phyloP scores from a whole-genome alignment of 2,113 vertebrate genomes.

The Phaethon lepturus region DNA sequence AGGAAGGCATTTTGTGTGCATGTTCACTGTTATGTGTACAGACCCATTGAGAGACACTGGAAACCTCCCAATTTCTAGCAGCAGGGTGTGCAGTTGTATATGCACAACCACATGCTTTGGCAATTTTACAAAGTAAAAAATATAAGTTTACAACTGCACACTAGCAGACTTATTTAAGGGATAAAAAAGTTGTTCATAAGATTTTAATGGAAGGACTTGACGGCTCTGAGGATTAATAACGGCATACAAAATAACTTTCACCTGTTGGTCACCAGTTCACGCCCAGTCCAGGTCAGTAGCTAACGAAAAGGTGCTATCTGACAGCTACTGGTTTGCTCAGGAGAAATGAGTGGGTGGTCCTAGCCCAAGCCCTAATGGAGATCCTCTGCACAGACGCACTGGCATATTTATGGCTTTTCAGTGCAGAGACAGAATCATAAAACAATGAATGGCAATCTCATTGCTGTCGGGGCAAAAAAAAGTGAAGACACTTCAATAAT shows the following conservation, averaged over 20 bases:
- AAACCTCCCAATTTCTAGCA: conserved; percentile 25
- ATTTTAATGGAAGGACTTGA: conserved; percentile 10
- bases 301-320: neutral
- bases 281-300: neutral
- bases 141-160: neutral
- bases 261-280: neutral
- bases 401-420: neutral
- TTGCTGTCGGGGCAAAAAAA: neutral
- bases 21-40: neutral
- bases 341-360: conserved; percentile 11
- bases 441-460: neutral
- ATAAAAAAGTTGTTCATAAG: conserved; percentile 2
- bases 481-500: neutral
- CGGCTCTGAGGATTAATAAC: neutral
- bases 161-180: conserved; percentile 22
- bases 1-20: neutral
- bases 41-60: conserved; percentile 23
- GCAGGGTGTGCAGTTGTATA: neutral
- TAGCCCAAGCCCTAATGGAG: neutral
- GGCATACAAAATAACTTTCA: neutral
- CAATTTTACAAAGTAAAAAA: conserved; percentile 45
- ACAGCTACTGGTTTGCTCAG: neutral
- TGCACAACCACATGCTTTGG: neutral
- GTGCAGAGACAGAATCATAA: neutral
- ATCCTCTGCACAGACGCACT: neutral